phyloP scores from a whole-genome alignment of 2,797 vertebrate species.

The Lutjanus campechanus region DNA sequence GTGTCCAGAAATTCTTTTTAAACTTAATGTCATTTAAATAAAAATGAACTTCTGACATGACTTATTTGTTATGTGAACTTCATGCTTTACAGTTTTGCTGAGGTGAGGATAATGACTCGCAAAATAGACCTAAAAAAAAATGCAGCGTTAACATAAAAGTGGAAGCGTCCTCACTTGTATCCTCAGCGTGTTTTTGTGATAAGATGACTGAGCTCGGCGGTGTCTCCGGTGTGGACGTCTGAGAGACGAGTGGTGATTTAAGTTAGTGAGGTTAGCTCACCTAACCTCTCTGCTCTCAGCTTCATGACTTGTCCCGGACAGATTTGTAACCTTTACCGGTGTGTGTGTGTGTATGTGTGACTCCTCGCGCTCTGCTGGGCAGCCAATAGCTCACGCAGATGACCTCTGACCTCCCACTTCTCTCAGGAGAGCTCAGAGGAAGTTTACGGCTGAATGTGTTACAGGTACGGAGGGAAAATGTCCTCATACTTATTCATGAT shows the following conservation, averaged over 20 bases:
- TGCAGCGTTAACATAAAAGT: background rate
- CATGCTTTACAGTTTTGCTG: background rate
- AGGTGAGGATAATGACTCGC: background rate
- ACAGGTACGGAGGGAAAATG: background rate
- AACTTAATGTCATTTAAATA: slow-evolving; percentile 25
- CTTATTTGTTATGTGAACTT: background rate
- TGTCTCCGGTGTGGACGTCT: background rate
- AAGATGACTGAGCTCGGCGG: background rate
- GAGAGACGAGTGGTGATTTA: background rate
- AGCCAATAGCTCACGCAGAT: slow-evolving; percentile 19
- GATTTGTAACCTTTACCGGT: slow-evolving; percentile 58
- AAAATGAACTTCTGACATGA: background rate
- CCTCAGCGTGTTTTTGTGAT: background rate
- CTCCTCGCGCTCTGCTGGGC: slow-evolving; percentile 38
- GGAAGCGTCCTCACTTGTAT: background rate
- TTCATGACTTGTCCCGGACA: slow-evolving; percentile 39
- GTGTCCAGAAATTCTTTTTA: slow-evolving; percentile 6
- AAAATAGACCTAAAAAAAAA: background rate
- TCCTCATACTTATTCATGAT: background rate
- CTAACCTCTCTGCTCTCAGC: slow-evolving; percentile 25
- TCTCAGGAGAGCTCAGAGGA: background rate
- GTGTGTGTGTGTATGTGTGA: background rate
- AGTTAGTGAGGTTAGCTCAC: background rate
- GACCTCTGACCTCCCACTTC: slow-evolving; percentile 35
- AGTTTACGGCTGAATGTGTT: background rate